Evolutionary conservation across 2,113 vertebrate genomes (phyloP).

Genomic region (Microcebus lehilahytsara): DNA sequence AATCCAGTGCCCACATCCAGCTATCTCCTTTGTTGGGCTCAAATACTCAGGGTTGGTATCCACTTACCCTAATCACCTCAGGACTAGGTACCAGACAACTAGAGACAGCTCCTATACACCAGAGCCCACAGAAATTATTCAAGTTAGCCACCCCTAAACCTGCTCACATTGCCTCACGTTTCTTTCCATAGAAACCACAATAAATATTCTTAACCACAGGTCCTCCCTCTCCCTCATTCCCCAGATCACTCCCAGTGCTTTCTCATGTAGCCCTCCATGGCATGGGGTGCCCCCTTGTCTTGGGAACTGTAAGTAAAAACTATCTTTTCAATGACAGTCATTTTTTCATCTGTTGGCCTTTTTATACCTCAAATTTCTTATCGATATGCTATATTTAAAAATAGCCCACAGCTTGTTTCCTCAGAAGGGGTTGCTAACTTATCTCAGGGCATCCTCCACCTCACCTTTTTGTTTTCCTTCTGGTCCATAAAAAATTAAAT

Average conservation of each 20-base stretch:
- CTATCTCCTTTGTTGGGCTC: background rate
- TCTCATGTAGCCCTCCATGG: accelerated
- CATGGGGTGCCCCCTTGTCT: background rate
- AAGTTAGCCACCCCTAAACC: background rate
- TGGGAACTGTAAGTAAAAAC: background rate
- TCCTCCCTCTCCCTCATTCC: background rate
- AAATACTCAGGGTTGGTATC: background rate
- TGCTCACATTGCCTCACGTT: background rate
- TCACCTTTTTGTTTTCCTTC: background rate
- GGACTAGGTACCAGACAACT: accelerated
- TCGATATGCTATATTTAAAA: background rate
- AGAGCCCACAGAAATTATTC: background rate
- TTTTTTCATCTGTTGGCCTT: background rate
- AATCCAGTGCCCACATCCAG: too few relatives aligned
- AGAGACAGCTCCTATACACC: accelerated
- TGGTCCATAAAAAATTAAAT: background rate
- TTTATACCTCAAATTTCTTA: background rate
- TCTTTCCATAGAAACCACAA: background rate
- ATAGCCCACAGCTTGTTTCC: background rate
- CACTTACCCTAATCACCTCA: background rate
- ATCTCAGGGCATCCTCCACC: background rate
- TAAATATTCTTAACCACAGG: background rate
- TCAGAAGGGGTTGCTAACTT: background rate
- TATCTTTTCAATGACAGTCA: background rate
- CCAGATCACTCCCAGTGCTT: accelerated